phyloP scores from a whole-genome alignment of 2,113 vertebrate genomes.

The Mus spicilegus region DNA sequence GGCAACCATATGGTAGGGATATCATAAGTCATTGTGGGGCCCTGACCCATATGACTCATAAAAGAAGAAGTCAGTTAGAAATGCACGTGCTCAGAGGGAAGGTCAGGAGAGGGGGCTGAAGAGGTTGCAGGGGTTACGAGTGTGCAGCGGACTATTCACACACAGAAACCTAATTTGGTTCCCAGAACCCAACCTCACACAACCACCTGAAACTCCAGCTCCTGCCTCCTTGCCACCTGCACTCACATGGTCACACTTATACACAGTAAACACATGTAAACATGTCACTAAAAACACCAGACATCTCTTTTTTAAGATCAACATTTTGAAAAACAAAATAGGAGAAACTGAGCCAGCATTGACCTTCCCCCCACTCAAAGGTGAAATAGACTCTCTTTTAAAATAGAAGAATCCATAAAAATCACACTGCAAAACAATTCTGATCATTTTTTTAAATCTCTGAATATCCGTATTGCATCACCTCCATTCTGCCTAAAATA shows the following conservation, averaged over 20 bases:
- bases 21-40: not conserved
- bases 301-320: not conserved
- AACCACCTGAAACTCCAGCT: not conserved
- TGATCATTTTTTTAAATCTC: not conserved
- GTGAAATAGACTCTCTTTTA: not conserved
- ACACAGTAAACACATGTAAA: not conserved
- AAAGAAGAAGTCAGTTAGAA: not conserved
- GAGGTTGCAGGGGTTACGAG: not conserved
- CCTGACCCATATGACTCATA: not conserved
- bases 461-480: not conserved
- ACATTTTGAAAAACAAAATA: not conserved
- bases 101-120: not conserved
- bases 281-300: not conserved
- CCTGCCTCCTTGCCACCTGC: not conserved
- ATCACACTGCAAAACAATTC: constrained; percentile 6
- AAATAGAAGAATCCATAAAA: constrained; percentile 23
- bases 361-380: not conserved
- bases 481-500: not conserved
- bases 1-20: not conserved
- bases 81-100: not conserved
- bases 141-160: not conserved
- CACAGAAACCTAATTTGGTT: not conserved
- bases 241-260: not conserved
- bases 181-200: not conserved
- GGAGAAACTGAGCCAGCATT: not conserved